Evolutionary conservation across 2,797 vertebrate genomes (phyloP), one percentile per base, ranked within the genome.

Genomic region (Heteromormyrus szaboi): DNA sequence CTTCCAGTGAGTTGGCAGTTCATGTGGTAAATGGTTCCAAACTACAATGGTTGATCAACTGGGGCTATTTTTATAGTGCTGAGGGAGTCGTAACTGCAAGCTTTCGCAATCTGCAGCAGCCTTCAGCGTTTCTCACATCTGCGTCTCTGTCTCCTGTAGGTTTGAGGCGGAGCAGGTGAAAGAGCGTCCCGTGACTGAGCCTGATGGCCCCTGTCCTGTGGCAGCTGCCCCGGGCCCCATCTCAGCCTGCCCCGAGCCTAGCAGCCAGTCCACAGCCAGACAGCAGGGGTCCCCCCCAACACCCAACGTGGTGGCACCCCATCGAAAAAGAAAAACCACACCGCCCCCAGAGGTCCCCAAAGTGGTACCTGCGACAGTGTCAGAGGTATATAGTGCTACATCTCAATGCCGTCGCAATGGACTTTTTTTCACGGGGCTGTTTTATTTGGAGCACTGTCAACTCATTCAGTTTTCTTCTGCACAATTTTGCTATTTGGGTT

Each of bases 341-440:
- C 91, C 94, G 72, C 94, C 94, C 56, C 93, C 95, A 4, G 91
- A 91, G 7, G 9, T 88, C 3, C 72, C 41, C 0, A 41, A 2
- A 14, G 92, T 92, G 3, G 91, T 91, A 41, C 51, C 90, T 53
- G 91, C 76, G 81, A 41, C 87, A 79, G 88, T 88, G 12, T 76
- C 93, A 85, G 94, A 95, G 92, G 95, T 95, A 90, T 9, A 1
- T 17, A 11, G 25, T 17, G n/a, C 3, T n/a, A n/a, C 56, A 19
- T 68, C 25, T 62, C 51, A 19, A 0, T 29, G 50, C 46, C 7
- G 14, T 79, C 72, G 8, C 17, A n/a, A 3, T 46, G 17, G 72
- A n/a, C 37, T 88, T 25, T 81, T 48, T 91, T 90, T 88, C 6
- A 17, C 1, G 5, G 37, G 72, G 25, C 72, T 79, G 72, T 44